Evolutionary conservation across 1,140 invertebrate species (phyloP).

Genomic region (Oncopeltus fasciatus): DNA sequence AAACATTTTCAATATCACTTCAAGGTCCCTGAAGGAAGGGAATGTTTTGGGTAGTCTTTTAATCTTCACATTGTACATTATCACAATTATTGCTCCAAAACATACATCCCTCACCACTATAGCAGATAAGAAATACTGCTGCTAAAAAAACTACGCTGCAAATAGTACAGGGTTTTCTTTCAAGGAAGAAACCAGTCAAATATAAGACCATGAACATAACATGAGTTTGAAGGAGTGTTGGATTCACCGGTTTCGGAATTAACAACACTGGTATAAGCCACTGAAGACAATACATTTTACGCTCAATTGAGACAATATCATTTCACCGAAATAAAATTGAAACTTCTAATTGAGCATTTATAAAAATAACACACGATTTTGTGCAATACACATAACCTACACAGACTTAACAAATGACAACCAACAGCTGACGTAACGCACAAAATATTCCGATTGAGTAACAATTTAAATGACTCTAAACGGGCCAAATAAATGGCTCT

Average conservation of each 20-base stretch:
- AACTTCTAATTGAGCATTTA: not conserved
- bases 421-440: not conserved
- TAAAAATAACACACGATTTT: not conserved
- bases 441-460: not conserved
- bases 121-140: conserved; percentile 85
- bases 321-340: not conserved
- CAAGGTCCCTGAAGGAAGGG: not conserved
- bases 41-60: not conserved
- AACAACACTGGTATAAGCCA: conserved; percentile 92
- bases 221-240: conserved; percentile 85
- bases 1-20: not conserved
- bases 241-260: conserved; percentile 92
- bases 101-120: conserved; percentile 85
- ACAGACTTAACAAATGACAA: not conserved
- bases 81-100: conserved; percentile 74
- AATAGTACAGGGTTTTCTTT: conserved; percentile 90
- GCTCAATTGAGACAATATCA: not conserved
- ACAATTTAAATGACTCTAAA: not conserved
- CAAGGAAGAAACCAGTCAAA: conserved; percentile 82
- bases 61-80: conserved; percentile 50
- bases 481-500: no score
- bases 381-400: not conserved
- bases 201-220: conserved; percentile 93
- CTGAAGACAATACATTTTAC: conserved; percentile 90
- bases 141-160: conserved; percentile 86